phyloP scores from a whole-genome alignment of 2,797 vertebrate species.

The Sebastolobus alascanus region DNA sequence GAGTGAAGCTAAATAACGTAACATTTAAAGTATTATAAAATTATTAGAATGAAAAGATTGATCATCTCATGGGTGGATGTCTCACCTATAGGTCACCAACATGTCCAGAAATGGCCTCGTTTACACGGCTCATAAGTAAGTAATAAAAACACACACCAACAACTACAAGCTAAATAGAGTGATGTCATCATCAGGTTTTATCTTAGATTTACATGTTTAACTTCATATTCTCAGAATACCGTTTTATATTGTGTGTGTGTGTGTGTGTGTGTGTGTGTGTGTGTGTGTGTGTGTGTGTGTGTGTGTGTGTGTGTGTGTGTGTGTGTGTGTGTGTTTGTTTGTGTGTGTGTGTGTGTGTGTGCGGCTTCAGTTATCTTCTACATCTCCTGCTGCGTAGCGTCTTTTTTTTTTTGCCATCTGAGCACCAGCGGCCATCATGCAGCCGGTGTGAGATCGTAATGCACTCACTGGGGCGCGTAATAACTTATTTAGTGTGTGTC shows the following conservation, averaged over 20 bases:
- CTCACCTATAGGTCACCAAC: not conserved
- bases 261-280: not conserved
- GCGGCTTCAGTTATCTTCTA: slow-evolving; percentile 24
- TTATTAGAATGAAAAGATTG: not conserved
- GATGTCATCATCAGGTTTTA: not conserved
- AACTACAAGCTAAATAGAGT: too few relatives aligned
- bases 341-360: not conserved
- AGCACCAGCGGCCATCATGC: slow-evolving; percentile 54
- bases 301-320: not conserved
- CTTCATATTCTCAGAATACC: not conserved
- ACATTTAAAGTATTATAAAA: not conserved
- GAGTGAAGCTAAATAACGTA: not conserved
- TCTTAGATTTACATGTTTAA: not conserved
- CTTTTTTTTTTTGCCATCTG: slow-evolving; percentile 43
- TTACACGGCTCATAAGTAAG: too few relatives aligned
- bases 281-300: not conserved
- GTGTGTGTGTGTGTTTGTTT: not conserved
- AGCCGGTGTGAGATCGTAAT: slow-evolving; percentile 55
- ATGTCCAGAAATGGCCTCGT: not conserved
- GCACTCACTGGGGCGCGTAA: slow-evolving; percentile 63
- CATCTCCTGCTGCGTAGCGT: slow-evolving; percentile 24
- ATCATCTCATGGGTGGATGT: not conserved
- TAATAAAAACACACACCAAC: too few relatives aligned
- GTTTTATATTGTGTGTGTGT: not conserved
- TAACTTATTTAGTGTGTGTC: slow-evolving; percentile 44